A percentile compares a stretch with the other conserved stretches of the same genome.
Conservation (phyloP, 2,888 invertebrate species). For the Netelia inedita region DNA sequence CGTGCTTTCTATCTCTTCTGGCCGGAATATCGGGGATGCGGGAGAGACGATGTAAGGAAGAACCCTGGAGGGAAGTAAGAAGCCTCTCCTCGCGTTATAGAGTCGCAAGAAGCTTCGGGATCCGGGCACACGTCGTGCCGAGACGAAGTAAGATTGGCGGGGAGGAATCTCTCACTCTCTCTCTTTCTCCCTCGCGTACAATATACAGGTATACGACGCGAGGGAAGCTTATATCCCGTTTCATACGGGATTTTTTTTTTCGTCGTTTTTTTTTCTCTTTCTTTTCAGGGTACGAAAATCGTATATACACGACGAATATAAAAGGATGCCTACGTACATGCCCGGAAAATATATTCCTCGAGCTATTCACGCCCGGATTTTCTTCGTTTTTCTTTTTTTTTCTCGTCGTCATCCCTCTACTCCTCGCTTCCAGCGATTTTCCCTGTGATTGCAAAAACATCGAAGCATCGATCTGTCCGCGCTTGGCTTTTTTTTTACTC, state of each 20-base stretch:
- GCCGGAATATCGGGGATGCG: constrained; percentile 20
- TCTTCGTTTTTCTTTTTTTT: background rate
- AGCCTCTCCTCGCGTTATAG: constrained; percentile 26
- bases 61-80: constrained; percentile 25
- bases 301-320: constrained; percentile 15
- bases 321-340: background rate
- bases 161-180: constrained; percentile 21
- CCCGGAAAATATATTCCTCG: constrained; percentile 29
- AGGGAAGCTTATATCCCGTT: background rate
- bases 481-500: background rate
- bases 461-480: constrained; percentile 32
- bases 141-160: constrained; percentile 50
- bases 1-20: background rate
- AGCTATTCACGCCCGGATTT: constrained; percentile 20
- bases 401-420: too few species aligned
- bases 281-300: background rate
- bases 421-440: constrained; percentile 1
- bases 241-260: background rate
- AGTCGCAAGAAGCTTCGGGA: constrained; percentile 25
- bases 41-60: constrained; percentile 33
- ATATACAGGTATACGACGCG: background rate
- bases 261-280: background rate
- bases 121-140: constrained; percentile 21
- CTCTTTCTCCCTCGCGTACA: background rate
- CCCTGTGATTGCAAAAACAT: constrained; percentile 27